Evolutionary conservation across 2,113 vertebrate genomes (phyloP), one percentile per base, ranked within the genome.

Genomic region (Corvus moneduloides): DNA sequence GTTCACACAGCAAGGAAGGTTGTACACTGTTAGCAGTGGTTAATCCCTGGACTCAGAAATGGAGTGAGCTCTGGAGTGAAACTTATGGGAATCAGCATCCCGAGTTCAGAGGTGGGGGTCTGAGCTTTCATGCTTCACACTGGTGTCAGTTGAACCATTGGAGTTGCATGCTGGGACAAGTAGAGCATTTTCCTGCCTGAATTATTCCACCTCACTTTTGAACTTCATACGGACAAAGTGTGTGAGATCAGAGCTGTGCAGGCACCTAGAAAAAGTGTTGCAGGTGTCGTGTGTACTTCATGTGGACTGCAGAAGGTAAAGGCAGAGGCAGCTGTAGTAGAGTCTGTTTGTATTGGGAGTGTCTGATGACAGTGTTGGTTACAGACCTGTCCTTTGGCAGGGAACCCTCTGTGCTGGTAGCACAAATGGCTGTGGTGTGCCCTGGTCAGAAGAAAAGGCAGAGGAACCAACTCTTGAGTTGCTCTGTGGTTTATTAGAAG

Each of bases 251-350:
- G 61, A 81, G 37, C 28, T 58, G 35, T 51, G 30, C 49, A 33
- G 24, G 14, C 7, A 0, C 20, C 8, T 43, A 32, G 62, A 17
- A 56, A 24, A 88, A 44, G 8, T 7, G 23, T 56, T 87, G 13
- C 10, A 6, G 10, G 7, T 43, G 35, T 11, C 18, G 9, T 2
- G 1, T 9, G 26, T 22, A 5, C 19, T 20, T 9, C 7, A 1
- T 10, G 11, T 54, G 35, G 16, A 14, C 68, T 51, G 48, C 22
- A 44, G 66, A 67, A 87, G 62, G 17, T 46, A 22, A 83, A 86
- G 18, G 56, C 20, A n/a, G 52, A 75, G 35, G 44, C 30, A 46
- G 14, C 32, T 46, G 9, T 18, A 9, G 18, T 14, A 49, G 52
- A 62, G 15, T 55, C 35, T 82, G 0, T 77, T 82, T 8, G 1